A percentile compares a stretch with the other conserved stretches of the same genome.
Evolutionary conservation across 2,797 vertebrate species (phyloP).

Genomic region (Lepidocolaptes lacrymiger): DNA sequence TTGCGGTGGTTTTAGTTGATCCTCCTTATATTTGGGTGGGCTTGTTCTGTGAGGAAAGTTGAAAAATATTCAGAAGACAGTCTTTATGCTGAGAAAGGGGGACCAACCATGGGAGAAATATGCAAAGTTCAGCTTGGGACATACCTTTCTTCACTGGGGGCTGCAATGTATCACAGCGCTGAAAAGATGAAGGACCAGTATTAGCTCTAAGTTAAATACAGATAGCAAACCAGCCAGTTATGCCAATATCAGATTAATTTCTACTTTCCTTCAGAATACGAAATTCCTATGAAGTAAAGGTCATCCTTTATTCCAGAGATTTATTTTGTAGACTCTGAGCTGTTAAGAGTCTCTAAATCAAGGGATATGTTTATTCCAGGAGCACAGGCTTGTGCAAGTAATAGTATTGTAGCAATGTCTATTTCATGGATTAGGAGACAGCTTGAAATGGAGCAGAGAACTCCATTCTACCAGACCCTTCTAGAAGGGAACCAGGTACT

Average conservation of each 20-base stretch:
- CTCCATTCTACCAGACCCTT: background rate
- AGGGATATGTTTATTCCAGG: background rate
- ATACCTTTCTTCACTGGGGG: background rate
- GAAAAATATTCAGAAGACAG: background rate
- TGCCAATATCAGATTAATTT: background rate
- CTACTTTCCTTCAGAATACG: background rate
- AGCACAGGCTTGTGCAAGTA: background rate
- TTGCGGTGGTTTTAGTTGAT: background rate
- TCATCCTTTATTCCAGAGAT: background rate
- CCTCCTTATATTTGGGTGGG: background rate
- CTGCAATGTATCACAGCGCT: background rate
- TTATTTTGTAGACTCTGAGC: background rate
- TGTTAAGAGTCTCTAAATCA: background rate
- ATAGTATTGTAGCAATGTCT: background rate
- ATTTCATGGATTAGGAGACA: background rate
- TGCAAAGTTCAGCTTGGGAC: background rate
- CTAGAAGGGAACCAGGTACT: background rate
- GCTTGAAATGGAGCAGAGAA: background rate
- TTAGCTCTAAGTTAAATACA: background rate
- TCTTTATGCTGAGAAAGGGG: background rate
- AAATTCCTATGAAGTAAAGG: background rate
- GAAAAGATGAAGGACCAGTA: background rate
- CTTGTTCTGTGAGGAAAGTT: background rate
- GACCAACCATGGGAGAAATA: background rate
- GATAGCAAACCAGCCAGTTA: background rate